Base-by-base conservation (phyloP, 1,140 invertebrate species). In the Leptinotarsa lineolata region DNA sequence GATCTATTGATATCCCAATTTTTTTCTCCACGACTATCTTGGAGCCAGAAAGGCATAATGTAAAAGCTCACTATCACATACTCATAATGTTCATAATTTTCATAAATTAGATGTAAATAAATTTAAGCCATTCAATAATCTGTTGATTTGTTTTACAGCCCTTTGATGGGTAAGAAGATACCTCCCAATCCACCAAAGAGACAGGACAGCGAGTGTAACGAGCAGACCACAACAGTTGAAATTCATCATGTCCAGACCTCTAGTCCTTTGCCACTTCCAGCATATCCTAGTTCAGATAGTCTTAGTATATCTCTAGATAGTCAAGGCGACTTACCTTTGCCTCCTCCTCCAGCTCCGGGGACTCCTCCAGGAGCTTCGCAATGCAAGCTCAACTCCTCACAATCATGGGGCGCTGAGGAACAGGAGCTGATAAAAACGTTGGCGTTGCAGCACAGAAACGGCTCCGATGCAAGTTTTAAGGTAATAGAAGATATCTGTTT, bases 171-270 rank as follows among this genome's bases (percentile, higher is more conserved):
- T 18, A 90, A 92, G 76, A 92, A 91, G 80, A 88, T 91, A 22
- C 95, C 95, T 13, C 95, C 95, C 0, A 94, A 95, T 61, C 95
- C 95, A 2, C 95, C 95, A 2, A 92, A 95, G 79, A 86, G 95
- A 4, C 91, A 81, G 18, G 82, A 84, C 39, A 78, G 78, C 24
- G 81, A 83, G 54, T 75, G 76, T 24, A 73, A 76, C n/a, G 81
- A 82, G 54, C 76, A 82, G 44, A 77, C 84, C 60, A 82, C 89
- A 76, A 90, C 89, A 8, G 90, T 89, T 8, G 90, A 91, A 82
- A 90, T 91, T 63, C 90, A 91, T 78, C 86, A 87, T 3, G 87
- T 84, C 11, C 85, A 88, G 84, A 85, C 86, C 77, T 82, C 86
- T 83, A 77, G 83, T 79, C 88, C 88, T n/a, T 77, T 89, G 46